Conservation (phyloP, 2,797 vertebrate species). For the Fistularia tabacaria region DNA sequence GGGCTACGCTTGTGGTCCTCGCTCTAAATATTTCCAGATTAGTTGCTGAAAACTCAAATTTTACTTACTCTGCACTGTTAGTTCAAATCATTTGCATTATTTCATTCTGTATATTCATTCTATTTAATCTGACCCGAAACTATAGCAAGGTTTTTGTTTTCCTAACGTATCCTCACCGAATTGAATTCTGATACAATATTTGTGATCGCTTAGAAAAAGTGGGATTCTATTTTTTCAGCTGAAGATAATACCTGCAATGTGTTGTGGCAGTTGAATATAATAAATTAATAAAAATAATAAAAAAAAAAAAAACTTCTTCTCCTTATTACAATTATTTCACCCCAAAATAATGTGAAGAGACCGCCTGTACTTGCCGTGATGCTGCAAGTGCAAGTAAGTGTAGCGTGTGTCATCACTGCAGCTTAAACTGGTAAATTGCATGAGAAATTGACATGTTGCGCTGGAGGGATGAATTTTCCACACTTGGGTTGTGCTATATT, state of each 20-base stretch:
- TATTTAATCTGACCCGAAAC: constrained; percentile 11
- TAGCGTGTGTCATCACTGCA: constrained; percentile 26
- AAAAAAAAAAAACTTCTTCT: too few species aligned
- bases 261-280: too few species aligned
- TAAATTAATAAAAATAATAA: too few species aligned
- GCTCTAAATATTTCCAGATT: constrained; percentile 32
- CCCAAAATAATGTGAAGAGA: too few species aligned
- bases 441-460: constrained; percentile 48
- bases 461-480: constrained; percentile 34
- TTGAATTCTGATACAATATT: constrained; percentile 32
- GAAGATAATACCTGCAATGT: too few species aligned
- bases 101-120: constrained; percentile 26
- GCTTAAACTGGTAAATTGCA: constrained; percentile 51
- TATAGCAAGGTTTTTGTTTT: constrained; percentile 16
- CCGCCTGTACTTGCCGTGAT: too few species aligned
- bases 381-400: too few species aligned
- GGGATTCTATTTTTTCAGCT: too few species aligned
- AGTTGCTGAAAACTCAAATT: constrained; percentile 22
- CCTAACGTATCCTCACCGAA: constrained; percentile 10
- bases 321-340: too few species aligned
- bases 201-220: neutral
- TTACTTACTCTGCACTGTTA: constrained; percentile 1
- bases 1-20: constrained; percentile 18
- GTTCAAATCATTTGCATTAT: constrained; percentile 42
- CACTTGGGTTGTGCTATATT: constrained; percentile 33